These are phyloP conservation scores for Lampropteryx suffumata DNA, from an alignment of 2,888 invertebrate species.

Conservation along the genomic window DNA sequence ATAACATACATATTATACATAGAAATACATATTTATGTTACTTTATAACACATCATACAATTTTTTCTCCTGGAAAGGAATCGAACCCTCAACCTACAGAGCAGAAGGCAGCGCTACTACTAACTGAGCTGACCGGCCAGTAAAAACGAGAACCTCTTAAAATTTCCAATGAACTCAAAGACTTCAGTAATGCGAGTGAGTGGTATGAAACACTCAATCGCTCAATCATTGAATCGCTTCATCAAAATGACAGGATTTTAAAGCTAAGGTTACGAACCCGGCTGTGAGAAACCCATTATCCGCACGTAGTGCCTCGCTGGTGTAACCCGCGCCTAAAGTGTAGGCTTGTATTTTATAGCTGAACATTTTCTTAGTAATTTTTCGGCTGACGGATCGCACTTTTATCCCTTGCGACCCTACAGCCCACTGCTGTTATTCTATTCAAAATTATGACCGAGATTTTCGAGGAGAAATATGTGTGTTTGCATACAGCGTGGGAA, in stretches of 20 bases:
- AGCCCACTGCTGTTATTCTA: slow-evolving; percentile 28
- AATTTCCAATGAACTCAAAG: too few species aligned
- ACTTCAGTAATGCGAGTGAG: too few species aligned
- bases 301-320: slow-evolving; percentile 1
- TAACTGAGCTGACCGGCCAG: too few species aligned
- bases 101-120: too few species aligned
- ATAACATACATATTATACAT: too few species aligned
- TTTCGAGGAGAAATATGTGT: slow-evolving; percentile 23
- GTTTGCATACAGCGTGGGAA: slow-evolving; percentile 1
- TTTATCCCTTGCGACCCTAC: slow-evolving; percentile 17
- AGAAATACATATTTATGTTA: too few species aligned
- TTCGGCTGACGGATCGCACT: slow-evolving; percentile 45
- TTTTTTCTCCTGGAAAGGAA: too few species aligned
- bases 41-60: too few species aligned
- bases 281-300: slow-evolving; percentile 2
- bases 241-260: neutral
- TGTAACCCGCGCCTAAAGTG: slow-evolving; percentile 8
- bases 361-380: slow-evolving; percentile 43
- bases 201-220: too few species aligned
- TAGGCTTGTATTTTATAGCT: slow-evolving; percentile 41
- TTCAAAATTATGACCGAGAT: slow-evolving; percentile 30
- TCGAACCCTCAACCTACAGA: too few species aligned
- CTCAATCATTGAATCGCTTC: too few species aligned
- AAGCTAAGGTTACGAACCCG: neutral
- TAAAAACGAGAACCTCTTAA: too few species aligned